Conservation (phyloP, 2,797 vertebrate genomes). For the Corythornis leucogaster region DNA sequence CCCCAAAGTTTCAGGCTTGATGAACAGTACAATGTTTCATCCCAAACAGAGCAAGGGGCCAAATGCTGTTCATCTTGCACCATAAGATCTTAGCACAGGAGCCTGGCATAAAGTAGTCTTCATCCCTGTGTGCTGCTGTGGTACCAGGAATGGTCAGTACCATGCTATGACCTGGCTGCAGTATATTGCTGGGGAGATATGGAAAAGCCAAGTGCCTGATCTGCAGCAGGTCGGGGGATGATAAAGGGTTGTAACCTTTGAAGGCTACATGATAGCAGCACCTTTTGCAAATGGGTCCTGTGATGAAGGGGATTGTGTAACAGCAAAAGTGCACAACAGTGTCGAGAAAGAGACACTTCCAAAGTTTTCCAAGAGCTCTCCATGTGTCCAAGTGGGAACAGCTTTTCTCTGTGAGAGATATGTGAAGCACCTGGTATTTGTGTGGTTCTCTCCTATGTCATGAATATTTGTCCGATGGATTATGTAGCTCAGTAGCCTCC, state of each 20-base stretch:
- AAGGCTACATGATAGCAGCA: not conserved
- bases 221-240: not conserved
- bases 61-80: not conserved
- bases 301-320: not conserved
- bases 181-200: not conserved
- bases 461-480: not conserved
- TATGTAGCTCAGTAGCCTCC: not conserved
- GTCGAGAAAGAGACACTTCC: not conserved
- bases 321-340: not conserved
- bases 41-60: not conserved
- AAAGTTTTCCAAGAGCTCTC: constrained; percentile 1
- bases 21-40: not conserved
- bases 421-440: not conserved
- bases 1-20: accelerated
- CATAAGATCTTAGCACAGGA: not conserved
- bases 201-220: not conserved
- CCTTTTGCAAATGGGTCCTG: not conserved
- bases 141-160: not conserved
- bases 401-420: not conserved
- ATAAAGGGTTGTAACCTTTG: not conserved
- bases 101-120: not conserved
- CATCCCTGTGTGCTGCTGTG: not conserved
- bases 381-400: not conserved
- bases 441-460: not conserved
- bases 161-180: not conserved